Conservation (phyloP, 2,797 vertebrate species). For the Amniataba percoides region DNA sequence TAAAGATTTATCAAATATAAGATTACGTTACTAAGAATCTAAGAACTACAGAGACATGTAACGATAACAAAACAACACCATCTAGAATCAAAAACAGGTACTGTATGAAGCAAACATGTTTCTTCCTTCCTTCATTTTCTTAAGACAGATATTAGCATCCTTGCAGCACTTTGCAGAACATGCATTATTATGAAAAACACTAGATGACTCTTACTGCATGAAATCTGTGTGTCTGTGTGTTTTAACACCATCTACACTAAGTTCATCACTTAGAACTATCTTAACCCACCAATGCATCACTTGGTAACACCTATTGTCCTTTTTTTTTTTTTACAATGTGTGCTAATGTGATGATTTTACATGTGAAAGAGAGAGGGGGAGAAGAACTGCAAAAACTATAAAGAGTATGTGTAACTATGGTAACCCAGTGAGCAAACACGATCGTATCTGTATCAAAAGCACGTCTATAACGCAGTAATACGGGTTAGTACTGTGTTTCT, state of each 20-base stretch:
- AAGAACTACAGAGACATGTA: background rate
- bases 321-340: too few relatives aligned
- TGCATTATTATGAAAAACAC: background rate
- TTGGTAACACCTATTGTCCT: background rate
- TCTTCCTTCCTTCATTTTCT: too few relatives aligned
- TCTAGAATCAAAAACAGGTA: background rate
- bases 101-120: background rate
- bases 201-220: background rate
- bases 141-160: background rate
- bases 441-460: background rate
- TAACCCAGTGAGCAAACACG: background rate
- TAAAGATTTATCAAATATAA: background rate
- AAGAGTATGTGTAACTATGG: constrained; percentile 15
- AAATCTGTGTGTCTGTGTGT: background rate
- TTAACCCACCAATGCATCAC: background rate
- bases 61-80: background rate
- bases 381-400: too few relatives aligned
- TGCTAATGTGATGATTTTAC: background rate
- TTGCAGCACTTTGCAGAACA: background rate
- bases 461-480: background rate
- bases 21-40: background rate
- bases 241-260: background rate
- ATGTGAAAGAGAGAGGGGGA: background rate
- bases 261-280: too few relatives aligned
- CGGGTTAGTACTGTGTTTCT: too few relatives aligned